These are phyloP conservation scores for Decapterus maruadsi DNA, from an alignment of 2,797 vertebrate genomes.

Conservation along the genomic window DNA sequence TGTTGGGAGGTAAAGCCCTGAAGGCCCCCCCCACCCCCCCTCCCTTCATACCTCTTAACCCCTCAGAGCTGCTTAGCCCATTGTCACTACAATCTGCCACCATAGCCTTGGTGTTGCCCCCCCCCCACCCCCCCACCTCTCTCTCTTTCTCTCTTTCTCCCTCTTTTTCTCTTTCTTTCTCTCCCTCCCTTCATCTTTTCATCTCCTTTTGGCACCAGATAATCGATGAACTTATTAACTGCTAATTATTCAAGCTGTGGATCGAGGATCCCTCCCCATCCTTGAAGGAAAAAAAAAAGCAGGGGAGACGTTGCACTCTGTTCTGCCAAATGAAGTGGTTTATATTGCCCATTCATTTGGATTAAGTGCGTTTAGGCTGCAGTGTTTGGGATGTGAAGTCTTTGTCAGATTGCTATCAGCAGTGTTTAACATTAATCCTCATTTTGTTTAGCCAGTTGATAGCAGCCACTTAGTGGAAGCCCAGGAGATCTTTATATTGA, in stretches of 20 bases:
- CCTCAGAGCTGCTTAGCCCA: constrained; percentile 91
- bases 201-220: constrained; percentile 89
- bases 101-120: constrained; percentile 74
- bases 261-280: constrained; percentile 71
- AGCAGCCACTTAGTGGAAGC: constrained; percentile 60
- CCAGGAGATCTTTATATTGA: constrained; percentile 59
- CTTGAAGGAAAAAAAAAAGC: constrained; percentile 30
- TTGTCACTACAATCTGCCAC: constrained; percentile 97
- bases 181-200: constrained; percentile 64
- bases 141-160: constrained; percentile 15
- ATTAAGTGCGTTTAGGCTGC: constrained; percentile 79
- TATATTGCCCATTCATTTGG: constrained; percentile 78
- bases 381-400: constrained; percentile 69
- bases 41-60: constrained; percentile 80
- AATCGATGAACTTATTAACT: constrained; percentile 88
- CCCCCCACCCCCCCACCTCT: too few relatives aligned
- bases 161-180: constrained; percentile 42
- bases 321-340: constrained; percentile 74
- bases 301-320: constrained; percentile 50
- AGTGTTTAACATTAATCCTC: constrained; percentile 78
- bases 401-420: constrained; percentile 80
- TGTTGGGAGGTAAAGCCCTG: constrained; percentile 96
- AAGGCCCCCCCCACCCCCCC: constrained; percentile 88
- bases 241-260: constrained; percentile 93
- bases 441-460: constrained; percentile 71